Conservation (phyloP, 2,113 vertebrate genomes). For the Pundamilia nyererei region DNA sequence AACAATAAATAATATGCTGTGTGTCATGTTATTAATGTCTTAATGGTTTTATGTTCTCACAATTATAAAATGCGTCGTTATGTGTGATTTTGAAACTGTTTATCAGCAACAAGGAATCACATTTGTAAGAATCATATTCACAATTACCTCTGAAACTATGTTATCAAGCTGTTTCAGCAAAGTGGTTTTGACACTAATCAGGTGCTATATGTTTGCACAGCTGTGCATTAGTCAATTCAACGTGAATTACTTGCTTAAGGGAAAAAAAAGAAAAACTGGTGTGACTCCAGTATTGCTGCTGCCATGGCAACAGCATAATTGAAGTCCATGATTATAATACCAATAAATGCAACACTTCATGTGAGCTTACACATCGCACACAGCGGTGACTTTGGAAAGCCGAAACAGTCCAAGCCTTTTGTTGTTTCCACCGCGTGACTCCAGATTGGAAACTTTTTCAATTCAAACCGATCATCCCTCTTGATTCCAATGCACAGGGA, state of each 20-base stretch:
- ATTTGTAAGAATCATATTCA: not conserved
- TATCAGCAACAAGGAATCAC: not conserved
- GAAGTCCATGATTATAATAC: not conserved
- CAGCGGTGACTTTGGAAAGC: not conserved
- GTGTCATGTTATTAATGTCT: not conserved
- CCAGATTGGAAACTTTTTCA: constrained; percentile 10
- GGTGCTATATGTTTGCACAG: constrained; percentile 12
- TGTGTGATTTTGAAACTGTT: not conserved
- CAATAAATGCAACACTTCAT: not conserved
- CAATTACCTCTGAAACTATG: not conserved
- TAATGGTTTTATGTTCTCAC: not conserved
- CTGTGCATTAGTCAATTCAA: constrained; percentile 19
- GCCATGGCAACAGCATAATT: constrained; percentile 18
- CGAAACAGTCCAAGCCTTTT: not conserved
- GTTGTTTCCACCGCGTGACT: not conserved
- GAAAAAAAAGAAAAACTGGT: not conserved
- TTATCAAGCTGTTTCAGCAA: not conserved
- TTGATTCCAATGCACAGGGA: constrained; percentile 20
- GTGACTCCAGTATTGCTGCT: constrained; percentile 1
- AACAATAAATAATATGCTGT: not conserved
- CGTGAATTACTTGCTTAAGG: not conserved
- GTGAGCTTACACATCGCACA: not conserved
- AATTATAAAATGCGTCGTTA: not conserved
- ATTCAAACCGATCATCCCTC: not conserved
- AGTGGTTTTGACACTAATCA: not conserved